Percentiles rank a stretch among this genome's conserved stretches.
Conservation (phyloP, 1,140 invertebrate species). For the Paraescarpia echinospica region DNA sequence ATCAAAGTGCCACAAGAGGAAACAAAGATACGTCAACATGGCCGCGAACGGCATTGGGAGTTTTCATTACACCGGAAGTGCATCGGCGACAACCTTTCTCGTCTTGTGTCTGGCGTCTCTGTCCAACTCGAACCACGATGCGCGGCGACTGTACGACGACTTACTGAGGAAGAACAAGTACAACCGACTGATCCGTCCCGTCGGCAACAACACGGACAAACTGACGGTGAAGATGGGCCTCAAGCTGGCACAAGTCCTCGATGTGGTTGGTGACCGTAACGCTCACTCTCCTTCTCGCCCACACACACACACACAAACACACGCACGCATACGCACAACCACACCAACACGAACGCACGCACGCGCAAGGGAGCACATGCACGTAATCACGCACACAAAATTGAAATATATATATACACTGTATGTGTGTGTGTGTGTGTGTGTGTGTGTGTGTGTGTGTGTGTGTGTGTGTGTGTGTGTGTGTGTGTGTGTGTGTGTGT, state of each 20-base stretch:
- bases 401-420: too few species aligned
- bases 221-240: constrained; percentile 8
- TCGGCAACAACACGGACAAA: constrained; percentile 80
- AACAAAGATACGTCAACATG: background rate
- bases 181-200: constrained; percentile 91
- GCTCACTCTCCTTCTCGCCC: background rate
- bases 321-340: background rate
- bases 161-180: constrained; percentile 85
- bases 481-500: too few species aligned
- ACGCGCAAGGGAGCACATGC: background rate
- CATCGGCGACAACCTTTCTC: background rate
- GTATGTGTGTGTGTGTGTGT: too few species aligned
- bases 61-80: background rate
- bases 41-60: background rate
- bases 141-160: constrained; percentile 30
- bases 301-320: background rate
- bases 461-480: too few species aligned
- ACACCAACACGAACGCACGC: background rate
- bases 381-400: too few species aligned
- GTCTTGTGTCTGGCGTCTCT: background rate
- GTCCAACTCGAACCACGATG: constrained; percentile 24
- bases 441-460: too few species aligned
- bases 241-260: constrained; percentile 76
- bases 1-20: background rate
- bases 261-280: constrained; percentile 80